These are phyloP conservation scores for Pachyseris speciosa DNA, from an alignment of 64 coral and sea anemone species.

Conservation along the genomic window DNA sequence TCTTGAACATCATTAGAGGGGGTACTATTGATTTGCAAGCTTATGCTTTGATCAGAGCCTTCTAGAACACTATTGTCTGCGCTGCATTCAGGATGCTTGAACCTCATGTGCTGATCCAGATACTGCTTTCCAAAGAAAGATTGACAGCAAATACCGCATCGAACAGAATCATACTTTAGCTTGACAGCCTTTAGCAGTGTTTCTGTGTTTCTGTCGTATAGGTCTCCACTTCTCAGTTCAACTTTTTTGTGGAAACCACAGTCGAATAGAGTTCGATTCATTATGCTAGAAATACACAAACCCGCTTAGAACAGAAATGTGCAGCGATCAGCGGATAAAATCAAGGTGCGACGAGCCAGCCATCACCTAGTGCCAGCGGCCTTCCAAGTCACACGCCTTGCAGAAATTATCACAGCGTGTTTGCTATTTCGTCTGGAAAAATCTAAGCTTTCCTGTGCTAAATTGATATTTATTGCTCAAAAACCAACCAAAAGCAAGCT, in stretches of 20 bases:
- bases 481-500: constrained; percentile 52
- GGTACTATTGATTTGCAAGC: background rate
- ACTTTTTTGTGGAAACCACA: constrained; percentile 35
- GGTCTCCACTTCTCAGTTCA: constrained; percentile 59
- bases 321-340: background rate
- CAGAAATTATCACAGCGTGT: constrained; percentile 2
- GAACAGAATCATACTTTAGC: too few relatives aligned
- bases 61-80: background rate
- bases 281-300: too few relatives aligned
- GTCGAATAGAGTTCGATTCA: too few relatives aligned
- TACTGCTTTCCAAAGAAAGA: constrained; percentile 6
- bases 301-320: constrained; percentile 28
- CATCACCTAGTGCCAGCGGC: constrained; percentile 55
- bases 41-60: constrained; percentile 3
- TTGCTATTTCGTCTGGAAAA: constrained; percentile 23
- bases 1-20: background rate
- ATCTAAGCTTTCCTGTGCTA: constrained; percentile 26
- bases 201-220: constrained; percentile 54
- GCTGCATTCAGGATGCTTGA: constrained; percentile 36
- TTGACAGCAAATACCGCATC: constrained; percentile 11
- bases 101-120: constrained; percentile 3
- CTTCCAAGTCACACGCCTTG: constrained; percentile 24
- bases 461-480: constrained; percentile 1
- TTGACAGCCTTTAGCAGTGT: constrained; percentile 47
- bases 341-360: constrained; percentile 56